Conservation (phyloP, 2,113 vertebrate species). For the Pelecanus crispus region DNA sequence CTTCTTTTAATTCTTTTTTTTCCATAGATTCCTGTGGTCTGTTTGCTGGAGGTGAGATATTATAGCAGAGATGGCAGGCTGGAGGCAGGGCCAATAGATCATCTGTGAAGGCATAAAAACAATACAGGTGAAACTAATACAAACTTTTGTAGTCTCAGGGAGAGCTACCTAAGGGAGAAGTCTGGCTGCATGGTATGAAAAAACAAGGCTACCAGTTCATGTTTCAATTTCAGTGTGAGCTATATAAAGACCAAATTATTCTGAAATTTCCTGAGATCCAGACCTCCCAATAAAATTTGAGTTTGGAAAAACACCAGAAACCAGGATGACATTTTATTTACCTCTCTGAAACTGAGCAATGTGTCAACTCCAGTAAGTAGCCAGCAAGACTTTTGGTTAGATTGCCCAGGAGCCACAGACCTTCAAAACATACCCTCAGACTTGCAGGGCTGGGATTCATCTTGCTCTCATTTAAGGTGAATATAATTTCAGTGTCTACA, state of each 20-base stretch:
- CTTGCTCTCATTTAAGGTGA: not conserved
- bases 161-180: not conserved
- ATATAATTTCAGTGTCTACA: not conserved
- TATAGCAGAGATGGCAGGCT: not conserved
- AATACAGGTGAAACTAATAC: not conserved
- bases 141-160: not conserved
- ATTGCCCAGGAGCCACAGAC: not conserved
- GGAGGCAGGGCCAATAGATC: not conserved
- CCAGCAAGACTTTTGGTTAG: not conserved
- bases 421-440: not conserved
- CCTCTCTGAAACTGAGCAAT: not conserved
- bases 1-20: not conserved
- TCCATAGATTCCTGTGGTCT: not conserved
- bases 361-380: not conserved
- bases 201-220: not conserved
- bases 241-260: not conserved
- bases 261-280: not conserved
- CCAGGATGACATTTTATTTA: not conserved
- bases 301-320: not conserved
- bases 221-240: not conserved
- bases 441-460: not conserved
- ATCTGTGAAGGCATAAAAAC: not conserved
- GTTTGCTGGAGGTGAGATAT: not conserved
- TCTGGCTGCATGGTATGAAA: not conserved
- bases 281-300: not conserved